Conservation (phyloP, 2,797 vertebrate species). For the Halcyon badia region DNA sequence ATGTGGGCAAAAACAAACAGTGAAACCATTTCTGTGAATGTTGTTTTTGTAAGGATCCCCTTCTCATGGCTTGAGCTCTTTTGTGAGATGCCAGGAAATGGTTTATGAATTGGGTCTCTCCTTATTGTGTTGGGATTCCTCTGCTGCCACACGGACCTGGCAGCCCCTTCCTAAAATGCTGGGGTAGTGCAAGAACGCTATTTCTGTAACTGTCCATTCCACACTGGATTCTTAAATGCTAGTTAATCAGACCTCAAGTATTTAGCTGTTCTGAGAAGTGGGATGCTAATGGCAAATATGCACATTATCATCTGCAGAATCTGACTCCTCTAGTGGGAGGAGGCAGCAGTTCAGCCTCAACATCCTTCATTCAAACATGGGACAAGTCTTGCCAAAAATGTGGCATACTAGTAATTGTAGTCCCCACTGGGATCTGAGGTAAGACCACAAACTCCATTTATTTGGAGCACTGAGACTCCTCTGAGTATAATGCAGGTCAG, state of each 20-base stretch:
- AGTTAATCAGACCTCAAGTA: slow-evolving; percentile 71
- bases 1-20: background rate
- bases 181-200: slow-evolving; percentile 37
- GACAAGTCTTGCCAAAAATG: slow-evolving; percentile 36
- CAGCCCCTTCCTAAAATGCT: slow-evolving; percentile 24
- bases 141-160: slow-evolving; percentile 29
- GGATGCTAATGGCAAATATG: background rate
- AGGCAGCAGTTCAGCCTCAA: slow-evolving; percentile 30
- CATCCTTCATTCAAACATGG: background rate
- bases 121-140: slow-evolving; percentile 60
- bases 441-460: slow-evolving; percentile 35
- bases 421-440: slow-evolving; percentile 31
- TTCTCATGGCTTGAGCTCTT: slow-evolving; percentile 6
- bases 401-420: background rate
- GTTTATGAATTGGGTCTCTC: slow-evolving; percentile 18
- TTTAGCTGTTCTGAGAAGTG: slow-evolving; percentile 54
- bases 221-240: slow-evolving; percentile 40
- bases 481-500: background rate
- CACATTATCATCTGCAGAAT: slow-evolving; percentile 2
- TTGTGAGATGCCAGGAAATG: slow-evolving; percentile 37
- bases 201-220: slow-evolving; percentile 54
- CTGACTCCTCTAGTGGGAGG: slow-evolving; percentile 1
- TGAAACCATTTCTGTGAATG: background rate
- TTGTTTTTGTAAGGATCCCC: slow-evolving; percentile 53
- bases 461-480: background rate